Base-by-base conservation (phyloP, 2,888 invertebrate species). In the Nomada goodeniana region DNA sequence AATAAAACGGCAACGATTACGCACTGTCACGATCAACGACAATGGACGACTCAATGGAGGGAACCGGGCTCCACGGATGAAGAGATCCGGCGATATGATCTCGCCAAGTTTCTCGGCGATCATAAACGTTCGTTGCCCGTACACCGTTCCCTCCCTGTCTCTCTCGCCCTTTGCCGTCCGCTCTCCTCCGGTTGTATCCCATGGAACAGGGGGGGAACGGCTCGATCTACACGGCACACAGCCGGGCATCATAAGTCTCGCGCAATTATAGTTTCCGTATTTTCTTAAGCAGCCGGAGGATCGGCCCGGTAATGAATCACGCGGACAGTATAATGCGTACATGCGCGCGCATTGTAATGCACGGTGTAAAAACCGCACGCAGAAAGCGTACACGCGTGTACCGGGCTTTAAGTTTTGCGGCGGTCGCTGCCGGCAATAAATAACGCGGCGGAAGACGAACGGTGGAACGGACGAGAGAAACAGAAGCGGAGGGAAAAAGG, bases 201-300 rank as follows among this genome's bases (percentile, higher is more conserved):
- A 18, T 29, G 7, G 44, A 42, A 15, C 15, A 13, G 47, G 47
- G 47, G 47, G 47, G 47, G 15, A 13, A 47, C 13, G 13, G 47
- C 47, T 47, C 47, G 47, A 11, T 47, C 11, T 47, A 47, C 47
- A 47, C 47, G 47, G 15, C 47, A 47, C 47, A 47, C 47, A 15
- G 47, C 47, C 47, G 13, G 77, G 85, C 89, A 89, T 92, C 92
- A 91, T 91, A 92, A 91, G 91, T 92, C 91, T 91, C 90, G 86
- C 87, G 89, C 92, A 93, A 93, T 93, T 92, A 92, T 88, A 90
- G 91, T 92, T 92, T 91, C 90, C 90, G 89, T 90, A 90, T 91
- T 92, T 92, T 91, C 91, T 90, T 89, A 89, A 89, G 91, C 88
- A 84, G 88, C 84, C 88, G 85, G 86, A 88, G 88, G 89, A 85